Evolutionary conservation across 2,888 invertebrate species (phyloP).

Genomic region (Cryptophagus acutangulus): DNA sequence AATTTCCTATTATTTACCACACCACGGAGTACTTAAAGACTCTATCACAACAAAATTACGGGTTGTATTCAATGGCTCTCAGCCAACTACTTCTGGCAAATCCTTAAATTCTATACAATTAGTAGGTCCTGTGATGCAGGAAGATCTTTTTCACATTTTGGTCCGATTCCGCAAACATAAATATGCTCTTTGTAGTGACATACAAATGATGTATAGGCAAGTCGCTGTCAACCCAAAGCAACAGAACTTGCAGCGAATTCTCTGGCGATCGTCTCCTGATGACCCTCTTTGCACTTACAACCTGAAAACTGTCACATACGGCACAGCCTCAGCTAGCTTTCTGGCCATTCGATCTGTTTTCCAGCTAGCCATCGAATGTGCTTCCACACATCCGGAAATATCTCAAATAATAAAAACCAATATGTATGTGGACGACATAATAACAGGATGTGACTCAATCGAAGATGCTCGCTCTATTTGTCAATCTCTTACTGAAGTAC

Average conservation of each 20-base stretch:
- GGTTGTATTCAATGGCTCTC: conserved; percentile 1
- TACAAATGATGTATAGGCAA: conserved; percentile 4
- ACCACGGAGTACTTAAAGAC: conserved; percentile 1
- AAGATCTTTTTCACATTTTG: not conserved
- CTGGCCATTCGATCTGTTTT: too few relatives aligned
- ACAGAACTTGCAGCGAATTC: not conserved
- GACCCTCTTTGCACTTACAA: too few relatives aligned
- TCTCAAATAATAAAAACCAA: too few relatives aligned
- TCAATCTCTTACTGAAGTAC: too few relatives aligned
- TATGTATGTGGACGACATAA: too few relatives aligned
- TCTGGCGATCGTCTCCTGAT: not conserved
- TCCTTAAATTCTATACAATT: not conserved
- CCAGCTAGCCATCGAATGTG: too few relatives aligned
- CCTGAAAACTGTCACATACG: too few relatives aligned
- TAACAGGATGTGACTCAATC: too few relatives aligned
- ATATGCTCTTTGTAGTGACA: not conserved
- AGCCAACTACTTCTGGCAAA: not conserved
- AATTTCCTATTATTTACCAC: not conserved
- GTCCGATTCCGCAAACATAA: conserved; percentile 2
- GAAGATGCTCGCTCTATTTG: too few relatives aligned
- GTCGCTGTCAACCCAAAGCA: not conserved
- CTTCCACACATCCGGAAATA: too few relatives aligned
- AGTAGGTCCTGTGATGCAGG: conserved; percentile 1
- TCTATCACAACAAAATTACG: conserved; percentile 2
- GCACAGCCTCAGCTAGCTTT: too few relatives aligned